phyloP scores from a whole-genome alignment of 2,888 invertebrate genomes.

The Tethea ocularis region DNA sequence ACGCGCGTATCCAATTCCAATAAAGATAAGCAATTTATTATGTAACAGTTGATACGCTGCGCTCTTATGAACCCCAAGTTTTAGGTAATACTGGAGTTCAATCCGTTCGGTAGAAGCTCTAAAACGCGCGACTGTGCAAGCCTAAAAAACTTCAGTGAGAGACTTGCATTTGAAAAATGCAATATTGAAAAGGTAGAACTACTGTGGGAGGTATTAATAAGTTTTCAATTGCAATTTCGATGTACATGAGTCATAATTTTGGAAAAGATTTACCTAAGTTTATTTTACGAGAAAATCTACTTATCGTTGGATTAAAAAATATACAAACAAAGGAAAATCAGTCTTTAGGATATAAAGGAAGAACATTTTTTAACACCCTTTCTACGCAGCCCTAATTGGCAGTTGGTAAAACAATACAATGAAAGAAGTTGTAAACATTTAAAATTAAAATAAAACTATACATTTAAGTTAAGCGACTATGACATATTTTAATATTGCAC shows the following conservation, averaged over 20 bases:
- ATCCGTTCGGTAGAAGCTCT: too few species aligned
- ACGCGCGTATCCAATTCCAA: not conserved
- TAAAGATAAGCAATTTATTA: not conserved
- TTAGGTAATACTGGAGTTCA: not conserved
- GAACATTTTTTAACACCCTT: conserved; percentile 27
- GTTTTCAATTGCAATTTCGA: conserved; percentile 8
- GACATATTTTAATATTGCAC: not conserved
- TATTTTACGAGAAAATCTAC: conserved; percentile 12
- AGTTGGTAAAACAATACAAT: not conserved
- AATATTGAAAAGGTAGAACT: not conserved
- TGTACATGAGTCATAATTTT: conserved; percentile 11
- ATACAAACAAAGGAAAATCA: conserved; percentile 33
- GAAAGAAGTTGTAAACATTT: not conserved
- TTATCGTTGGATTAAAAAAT: not conserved
- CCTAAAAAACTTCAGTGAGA: not conserved
- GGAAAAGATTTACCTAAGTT: not conserved
- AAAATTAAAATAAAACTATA: not conserved
- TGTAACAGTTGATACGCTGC: not conserved
- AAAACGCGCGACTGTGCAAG: not conserved
- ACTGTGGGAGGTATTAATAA: not conserved
- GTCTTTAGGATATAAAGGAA: conserved; percentile 49
- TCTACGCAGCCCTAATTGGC: not conserved
- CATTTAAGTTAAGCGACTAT: not conserved
- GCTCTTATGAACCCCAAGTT: not conserved
- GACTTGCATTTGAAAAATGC: not conserved